These are phyloP conservation scores for Caerostris darwini DNA, from an alignment of 1,140 invertebrate species.

Conservation along the genomic window DNA sequence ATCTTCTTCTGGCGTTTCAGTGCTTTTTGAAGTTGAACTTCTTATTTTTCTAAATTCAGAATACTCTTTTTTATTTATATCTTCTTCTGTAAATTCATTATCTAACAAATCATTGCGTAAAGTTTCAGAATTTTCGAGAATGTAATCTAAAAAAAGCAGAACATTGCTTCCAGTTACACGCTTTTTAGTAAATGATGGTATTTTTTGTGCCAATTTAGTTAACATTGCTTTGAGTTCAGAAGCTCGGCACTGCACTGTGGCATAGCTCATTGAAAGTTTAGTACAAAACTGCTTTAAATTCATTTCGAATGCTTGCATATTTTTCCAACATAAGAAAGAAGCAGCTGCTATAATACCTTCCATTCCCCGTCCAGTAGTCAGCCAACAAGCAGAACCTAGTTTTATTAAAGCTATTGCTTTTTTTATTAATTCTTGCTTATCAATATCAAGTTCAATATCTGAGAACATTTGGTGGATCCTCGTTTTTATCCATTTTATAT, in stretches of 20 bases:
- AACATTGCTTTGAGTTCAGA: slow-evolving; percentile 34
- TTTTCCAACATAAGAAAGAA: slow-evolving; percentile 58
- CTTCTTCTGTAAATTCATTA: slow-evolving; percentile 21
- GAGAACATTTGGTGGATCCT: background rate
- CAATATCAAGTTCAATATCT: slow-evolving; percentile 7
- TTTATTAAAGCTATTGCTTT: slow-evolving; percentile 41
- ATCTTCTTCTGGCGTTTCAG: background rate
- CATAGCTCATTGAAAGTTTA: background rate
- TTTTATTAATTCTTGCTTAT: background rate
- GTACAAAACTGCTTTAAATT: slow-evolving; percentile 30
- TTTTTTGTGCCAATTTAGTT: slow-evolving; percentile 39
- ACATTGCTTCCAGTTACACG: slow-evolving; percentile 61
- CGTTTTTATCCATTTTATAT: background rate
- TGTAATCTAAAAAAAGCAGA: slow-evolving; percentile 22
- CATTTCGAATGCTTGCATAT: background rate
- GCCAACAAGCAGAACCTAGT: slow-evolving; percentile 48
- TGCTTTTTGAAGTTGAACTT: background rate
- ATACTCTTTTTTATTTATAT: slow-evolving; percentile 47
- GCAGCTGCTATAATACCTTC: slow-evolving; percentile 30
- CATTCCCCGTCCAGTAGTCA: slow-evolving; percentile 22
- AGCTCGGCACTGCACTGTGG: background rate
- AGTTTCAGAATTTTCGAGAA: slow-evolving; percentile 50
- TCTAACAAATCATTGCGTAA: slow-evolving; percentile 44
- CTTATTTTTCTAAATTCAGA: background rate
- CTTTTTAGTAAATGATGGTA: slow-evolving; percentile 44